Conservation (phyloP, 1,140 invertebrate species). For the Copidosoma floridanum region DNA sequence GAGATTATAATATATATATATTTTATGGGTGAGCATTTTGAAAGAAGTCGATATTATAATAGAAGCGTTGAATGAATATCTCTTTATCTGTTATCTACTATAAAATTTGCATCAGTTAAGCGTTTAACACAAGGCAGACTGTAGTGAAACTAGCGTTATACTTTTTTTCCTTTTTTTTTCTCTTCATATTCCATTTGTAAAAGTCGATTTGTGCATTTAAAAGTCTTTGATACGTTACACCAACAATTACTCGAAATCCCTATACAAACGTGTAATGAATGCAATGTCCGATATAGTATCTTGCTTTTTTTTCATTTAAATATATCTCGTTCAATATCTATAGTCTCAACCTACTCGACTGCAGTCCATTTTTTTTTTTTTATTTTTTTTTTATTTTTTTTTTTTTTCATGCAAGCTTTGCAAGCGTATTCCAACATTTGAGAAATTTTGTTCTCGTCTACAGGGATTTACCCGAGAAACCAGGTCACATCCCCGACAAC, state of each 20-base stretch:
- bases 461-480: background rate
- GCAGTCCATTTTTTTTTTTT: conserved; percentile 18
- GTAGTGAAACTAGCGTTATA: conserved; percentile 9
- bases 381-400: no score
- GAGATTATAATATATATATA: background rate
- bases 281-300: conserved; percentile 5
- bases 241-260: conserved; percentile 19
- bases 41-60: conserved; percentile 10
- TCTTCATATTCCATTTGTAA: conserved; percentile 17
- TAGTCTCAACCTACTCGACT: conserved; percentile 15
- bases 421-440: conserved; percentile 26
- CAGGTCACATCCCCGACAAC: conserved; percentile 10
- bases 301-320: background rate
- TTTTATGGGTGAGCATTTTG: background rate
- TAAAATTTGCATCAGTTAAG: conserved; percentile 6
- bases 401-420: no score
- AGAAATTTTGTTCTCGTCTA: conserved; percentile 9
- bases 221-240: conserved; percentile 18
- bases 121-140: conserved; percentile 16
- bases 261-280: conserved; percentile 16
- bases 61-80: conserved; percentile 10
- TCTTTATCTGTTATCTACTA: conserved; percentile 1
- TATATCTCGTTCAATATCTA: conserved; percentile 18
- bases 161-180: no score
- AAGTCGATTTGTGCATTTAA: conserved; percentile 24